These are phyloP conservation scores for Etia nguti DNA, from an alignment of 2,113 vertebrate genomes.

Conservation along the genomic window DNA sequence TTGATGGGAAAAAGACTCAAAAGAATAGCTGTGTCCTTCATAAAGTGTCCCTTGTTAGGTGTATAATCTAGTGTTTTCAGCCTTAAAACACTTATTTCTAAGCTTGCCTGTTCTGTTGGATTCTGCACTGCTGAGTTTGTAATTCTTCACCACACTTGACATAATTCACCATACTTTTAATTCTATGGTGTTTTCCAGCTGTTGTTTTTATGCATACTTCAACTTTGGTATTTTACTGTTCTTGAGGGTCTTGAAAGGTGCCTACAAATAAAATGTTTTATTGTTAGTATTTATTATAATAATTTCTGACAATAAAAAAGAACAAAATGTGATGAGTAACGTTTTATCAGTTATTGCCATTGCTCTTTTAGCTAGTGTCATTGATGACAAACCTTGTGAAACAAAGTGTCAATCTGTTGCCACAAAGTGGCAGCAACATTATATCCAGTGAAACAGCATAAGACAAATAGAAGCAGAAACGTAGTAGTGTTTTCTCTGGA, in stretches of 20 bases:
- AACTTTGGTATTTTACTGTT: not conserved
- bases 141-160: not conserved
- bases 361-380: not conserved
- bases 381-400: not conserved
- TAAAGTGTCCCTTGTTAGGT: not conserved
- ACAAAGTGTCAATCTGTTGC: not conserved
- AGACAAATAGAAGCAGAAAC: not conserved
- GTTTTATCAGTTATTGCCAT: not conserved
- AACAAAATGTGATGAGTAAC: not conserved
- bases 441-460: not conserved
- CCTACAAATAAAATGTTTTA: not conserved
- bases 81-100: not conserved
- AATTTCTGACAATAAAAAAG: not conserved
- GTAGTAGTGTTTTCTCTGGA: not conserved
- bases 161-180: not conserved
- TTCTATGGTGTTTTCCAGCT: not conserved
- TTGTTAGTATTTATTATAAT: not conserved
- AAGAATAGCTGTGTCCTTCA: not conserved
- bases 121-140: fast-evolving
- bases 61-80: not conserved
- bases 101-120: not conserved
- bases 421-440: not conserved
- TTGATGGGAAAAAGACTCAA: not conserved
- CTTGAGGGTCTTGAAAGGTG: not conserved
- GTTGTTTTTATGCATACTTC: not conserved